These are phyloP conservation scores for Spondyliosoma cantharus DNA, from an alignment of 2,797 vertebrate genomes.

Conservation along the genomic window DNA sequence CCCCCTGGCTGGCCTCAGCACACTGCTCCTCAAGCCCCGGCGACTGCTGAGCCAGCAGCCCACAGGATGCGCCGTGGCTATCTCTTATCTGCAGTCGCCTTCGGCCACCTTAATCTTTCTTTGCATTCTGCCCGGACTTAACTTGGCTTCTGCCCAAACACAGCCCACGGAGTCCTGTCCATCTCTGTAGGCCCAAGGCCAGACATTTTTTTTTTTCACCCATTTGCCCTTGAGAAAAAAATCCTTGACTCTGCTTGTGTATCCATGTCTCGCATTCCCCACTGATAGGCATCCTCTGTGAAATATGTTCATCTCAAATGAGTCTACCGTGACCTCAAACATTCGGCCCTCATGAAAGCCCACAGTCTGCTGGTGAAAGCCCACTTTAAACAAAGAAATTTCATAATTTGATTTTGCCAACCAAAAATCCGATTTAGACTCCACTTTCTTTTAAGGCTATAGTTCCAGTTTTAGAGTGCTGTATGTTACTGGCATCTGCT, in stretches of 20 bases:
- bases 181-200: slow-evolving; percentile 41
- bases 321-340: slow-evolving; percentile 36
- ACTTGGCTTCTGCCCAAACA: slow-evolving; percentile 41
- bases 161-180: slow-evolving; percentile 18
- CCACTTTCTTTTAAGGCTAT: neutral
- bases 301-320: slow-evolving; percentile 43
- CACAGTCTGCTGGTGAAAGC: slow-evolving; percentile 12
- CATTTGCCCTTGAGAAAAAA: slow-evolving; percentile 58
- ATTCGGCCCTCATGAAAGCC: slow-evolving; percentile 5
- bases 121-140: slow-evolving; percentile 34
- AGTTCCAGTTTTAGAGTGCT: slow-evolving; percentile 9
- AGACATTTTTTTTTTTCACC: slow-evolving; percentile 31
- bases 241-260: slow-evolving; percentile 42
- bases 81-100: slow-evolving; percentile 50
- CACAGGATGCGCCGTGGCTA: slow-evolving; percentile 36
- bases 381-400: neutral
- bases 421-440: neutral
- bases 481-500: slow-evolving; percentile 5
- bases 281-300: slow-evolving; percentile 33
- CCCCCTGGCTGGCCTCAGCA: slow-evolving; percentile 52
- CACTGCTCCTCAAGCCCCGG: slow-evolving; percentile 40
- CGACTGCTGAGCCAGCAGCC: slow-evolving; percentile 65
- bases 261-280: slow-evolving; percentile 50
- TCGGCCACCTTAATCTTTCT: slow-evolving; percentile 60
- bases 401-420: slow-evolving; percentile 6